Percentiles rank a stretch among this genome's conserved stretches.
Conservation (phyloP, 1,140 invertebrate genomes). For the Pachypeltis micranthus region DNA sequence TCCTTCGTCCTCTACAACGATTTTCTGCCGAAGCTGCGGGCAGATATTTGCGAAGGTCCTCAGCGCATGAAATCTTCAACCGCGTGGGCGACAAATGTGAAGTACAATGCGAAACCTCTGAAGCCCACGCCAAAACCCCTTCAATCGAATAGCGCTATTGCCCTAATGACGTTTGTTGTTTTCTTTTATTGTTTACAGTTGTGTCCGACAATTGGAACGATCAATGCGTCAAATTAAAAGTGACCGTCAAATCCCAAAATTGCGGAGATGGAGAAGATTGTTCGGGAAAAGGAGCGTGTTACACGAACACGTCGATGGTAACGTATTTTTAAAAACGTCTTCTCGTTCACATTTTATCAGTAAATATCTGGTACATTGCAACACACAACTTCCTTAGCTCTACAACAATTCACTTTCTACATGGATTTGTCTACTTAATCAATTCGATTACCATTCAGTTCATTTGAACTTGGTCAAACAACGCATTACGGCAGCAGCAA, state of each 20-base stretch:
- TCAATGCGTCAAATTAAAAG: conserved; percentile 52
- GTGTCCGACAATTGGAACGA: conserved; percentile 50
- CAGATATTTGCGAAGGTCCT: too few species aligned
- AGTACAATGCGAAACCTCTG: neutral
- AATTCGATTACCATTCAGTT: too few species aligned
- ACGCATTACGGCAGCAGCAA: too few species aligned
- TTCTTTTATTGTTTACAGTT: conserved; percentile 37
- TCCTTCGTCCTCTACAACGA: too few species aligned
- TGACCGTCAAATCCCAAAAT: conserved; percentile 57
- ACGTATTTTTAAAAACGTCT: too few species aligned
- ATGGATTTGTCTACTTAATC: too few species aligned
- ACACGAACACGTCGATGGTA: conserved; percentile 56
- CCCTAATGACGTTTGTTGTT: neutral
- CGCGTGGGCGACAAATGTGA: neutral
- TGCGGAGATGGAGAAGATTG: conserved; percentile 58
- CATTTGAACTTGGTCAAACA: too few species aligned
- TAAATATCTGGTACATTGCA: too few species aligned
- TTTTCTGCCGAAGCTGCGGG: too few species aligned
- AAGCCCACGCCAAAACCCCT: neutral
- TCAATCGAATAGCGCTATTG: neutral
- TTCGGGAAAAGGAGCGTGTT: conserved; percentile 56
- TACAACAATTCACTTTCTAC: too few species aligned
- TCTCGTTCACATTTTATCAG: too few species aligned
- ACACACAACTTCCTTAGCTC: too few species aligned
- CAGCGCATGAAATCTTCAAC: neutral